phyloP scores from a whole-genome alignment of 1,140 invertebrate species.

The Chelonus insularis region DNA sequence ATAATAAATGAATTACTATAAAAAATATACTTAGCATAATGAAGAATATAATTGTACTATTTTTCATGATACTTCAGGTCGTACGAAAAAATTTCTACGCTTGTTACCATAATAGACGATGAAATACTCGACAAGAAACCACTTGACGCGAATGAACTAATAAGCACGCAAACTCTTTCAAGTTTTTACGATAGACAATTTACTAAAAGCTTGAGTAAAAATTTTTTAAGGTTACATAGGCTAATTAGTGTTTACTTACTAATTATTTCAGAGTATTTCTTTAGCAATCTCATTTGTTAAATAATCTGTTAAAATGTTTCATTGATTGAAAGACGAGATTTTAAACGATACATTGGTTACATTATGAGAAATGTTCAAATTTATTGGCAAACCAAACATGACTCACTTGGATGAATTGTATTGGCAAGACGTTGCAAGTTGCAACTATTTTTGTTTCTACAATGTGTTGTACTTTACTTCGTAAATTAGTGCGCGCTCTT shows the following conservation, averaged over 20 bases:
- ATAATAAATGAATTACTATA: no score
- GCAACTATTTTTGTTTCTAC: slow-evolving; percentile 19
- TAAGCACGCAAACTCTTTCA: slow-evolving; percentile 40
- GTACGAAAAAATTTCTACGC: no score
- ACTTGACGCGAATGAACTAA: slow-evolving; percentile 46
- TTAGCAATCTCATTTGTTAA: slow-evolving; percentile 4
- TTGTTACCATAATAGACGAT: slow-evolving; percentile 38
- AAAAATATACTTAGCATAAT: no score
- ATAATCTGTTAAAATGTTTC: background rate
- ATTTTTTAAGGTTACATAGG: background rate
- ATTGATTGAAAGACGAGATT: background rate
- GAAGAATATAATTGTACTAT: no score
- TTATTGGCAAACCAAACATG: slow-evolving; percentile 18
- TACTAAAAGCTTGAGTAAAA: slow-evolving; percentile 26
- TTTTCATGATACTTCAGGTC: no score
- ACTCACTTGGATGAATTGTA: slow-evolving; percentile 16
- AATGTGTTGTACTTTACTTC: slow-evolving; percentile 31
- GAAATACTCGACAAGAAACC: slow-evolving; percentile 33
- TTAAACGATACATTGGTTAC: no score
- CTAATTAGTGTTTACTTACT: slow-evolving; percentile 28
- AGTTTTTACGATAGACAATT: background rate
- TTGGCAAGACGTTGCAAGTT: slow-evolving; percentile 20
- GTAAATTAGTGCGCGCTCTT: background rate
- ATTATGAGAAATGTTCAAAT: no score
- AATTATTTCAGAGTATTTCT: no score